phyloP scores from a whole-genome alignment of 1,140 invertebrate genomes.

The Polyergus mexicanus region DNA sequence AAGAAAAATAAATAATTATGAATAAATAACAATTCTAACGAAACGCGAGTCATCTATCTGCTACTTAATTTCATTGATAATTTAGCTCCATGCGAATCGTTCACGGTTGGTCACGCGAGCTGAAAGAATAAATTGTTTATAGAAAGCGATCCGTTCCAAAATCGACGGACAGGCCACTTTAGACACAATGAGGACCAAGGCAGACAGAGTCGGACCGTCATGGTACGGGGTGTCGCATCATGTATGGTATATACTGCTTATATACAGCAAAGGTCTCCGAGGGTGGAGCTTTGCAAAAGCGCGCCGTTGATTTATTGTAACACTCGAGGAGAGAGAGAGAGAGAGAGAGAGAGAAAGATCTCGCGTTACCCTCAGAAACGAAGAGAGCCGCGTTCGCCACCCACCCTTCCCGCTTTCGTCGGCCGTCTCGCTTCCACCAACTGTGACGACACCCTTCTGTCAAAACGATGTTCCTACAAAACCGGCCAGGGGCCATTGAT shows the following conservation, averaged over 20 bases:
- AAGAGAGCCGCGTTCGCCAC: neutral
- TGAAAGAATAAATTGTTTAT: slow-evolving; percentile 63
- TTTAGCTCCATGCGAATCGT: neutral
- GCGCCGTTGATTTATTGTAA: slow-evolving; percentile 78
- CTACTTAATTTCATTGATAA: slow-evolving; percentile 23
- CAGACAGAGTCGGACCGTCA: slow-evolving; percentile 40
- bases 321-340: slow-evolving; percentile 62
- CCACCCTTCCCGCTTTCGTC: neutral
- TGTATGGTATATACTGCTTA: slow-evolving; percentile 60
- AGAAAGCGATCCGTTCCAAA: slow-evolving; percentile 36
- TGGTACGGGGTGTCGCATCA: slow-evolving; percentile 38
- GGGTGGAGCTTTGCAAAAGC: slow-evolving; percentile 70
- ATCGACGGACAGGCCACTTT: slow-evolving; percentile 64
- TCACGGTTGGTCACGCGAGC: slow-evolving; percentile 3
- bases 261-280: slow-evolving; percentile 65
- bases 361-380: slow-evolving; percentile 57
- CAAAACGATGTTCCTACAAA: slow-evolving; percentile 65
- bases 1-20: neutral
- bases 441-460: slow-evolving; percentile 53
- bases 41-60: no score
- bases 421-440: slow-evolving; percentile 14
- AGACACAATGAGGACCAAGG: slow-evolving; percentile 66
- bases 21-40: neutral
- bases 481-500: slow-evolving; percentile 61
- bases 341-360: slow-evolving; percentile 24